Evolutionary conservation across 1,140 invertebrate species (phyloP).

Genomic region (Lepidotrigona ventralis): DNA sequence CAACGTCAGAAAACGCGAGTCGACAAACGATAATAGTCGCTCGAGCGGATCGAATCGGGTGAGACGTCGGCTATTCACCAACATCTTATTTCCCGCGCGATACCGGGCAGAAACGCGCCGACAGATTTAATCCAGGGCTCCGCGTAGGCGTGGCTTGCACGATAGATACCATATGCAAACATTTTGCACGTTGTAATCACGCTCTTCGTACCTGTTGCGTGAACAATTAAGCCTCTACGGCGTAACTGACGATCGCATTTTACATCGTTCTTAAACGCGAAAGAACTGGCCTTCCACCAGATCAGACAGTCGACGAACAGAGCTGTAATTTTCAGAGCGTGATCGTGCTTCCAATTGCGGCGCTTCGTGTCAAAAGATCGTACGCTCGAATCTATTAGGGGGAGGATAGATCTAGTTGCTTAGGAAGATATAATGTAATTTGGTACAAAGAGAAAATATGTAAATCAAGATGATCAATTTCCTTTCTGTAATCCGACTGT

Average conservation of each 20-base stretch:
- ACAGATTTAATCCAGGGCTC: slow-evolving; percentile 16
- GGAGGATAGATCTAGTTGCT: not conserved
- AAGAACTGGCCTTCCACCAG: not conserved
- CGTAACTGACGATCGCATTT: slow-evolving; percentile 1
- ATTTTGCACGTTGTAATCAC: not conserved
- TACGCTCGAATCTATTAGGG: not conserved
- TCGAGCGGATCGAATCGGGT: slow-evolving; percentile 31
- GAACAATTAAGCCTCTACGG: not conserved
- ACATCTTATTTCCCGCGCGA: slow-evolving; percentile 39
- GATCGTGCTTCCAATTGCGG: not conserved
- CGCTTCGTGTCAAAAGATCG: not conserved
- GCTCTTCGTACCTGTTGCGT: not conserved
- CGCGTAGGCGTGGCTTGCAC: not conserved
- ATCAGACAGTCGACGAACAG: not conserved
- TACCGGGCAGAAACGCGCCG: not conserved
- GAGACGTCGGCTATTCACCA: slow-evolving; percentile 12
- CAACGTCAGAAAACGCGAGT: slow-evolving; percentile 29
- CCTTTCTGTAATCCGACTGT: not conserved
- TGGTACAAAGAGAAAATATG: not conserved
- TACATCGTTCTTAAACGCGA: not conserved
- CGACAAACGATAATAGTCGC: slow-evolving; percentile 36
- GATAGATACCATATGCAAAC: not conserved
- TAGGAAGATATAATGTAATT: not conserved
- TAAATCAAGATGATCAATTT: not conserved
- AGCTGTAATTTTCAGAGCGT: not conserved